A percentile compares a stretch with the other conserved stretches of the same genome.
phyloP scores from a whole-genome alignment of 2,888 invertebrate genomes.

The Augochlorella aurata region DNA sequence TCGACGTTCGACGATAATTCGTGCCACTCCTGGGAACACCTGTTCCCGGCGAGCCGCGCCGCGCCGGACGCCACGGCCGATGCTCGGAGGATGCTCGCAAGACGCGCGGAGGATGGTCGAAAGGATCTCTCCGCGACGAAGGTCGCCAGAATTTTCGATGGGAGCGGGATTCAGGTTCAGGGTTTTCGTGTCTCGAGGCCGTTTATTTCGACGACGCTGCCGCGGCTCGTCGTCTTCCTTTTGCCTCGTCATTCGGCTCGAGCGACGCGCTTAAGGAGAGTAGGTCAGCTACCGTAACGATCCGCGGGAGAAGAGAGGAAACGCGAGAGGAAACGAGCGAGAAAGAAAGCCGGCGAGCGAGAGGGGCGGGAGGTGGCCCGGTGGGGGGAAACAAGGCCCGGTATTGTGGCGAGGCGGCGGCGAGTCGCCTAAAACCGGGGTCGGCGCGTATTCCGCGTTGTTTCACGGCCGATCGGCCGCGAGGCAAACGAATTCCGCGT shows the following conservation, averaged over 20 bases:
- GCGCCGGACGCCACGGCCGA: neutral
- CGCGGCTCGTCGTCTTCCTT: slow-evolving; percentile 10
- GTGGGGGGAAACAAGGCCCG: slow-evolving; percentile 31
- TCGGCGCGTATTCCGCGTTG: neutral
- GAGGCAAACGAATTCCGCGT: slow-evolving; percentile 4
- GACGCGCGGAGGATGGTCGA: neutral
- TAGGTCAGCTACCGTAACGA: slow-evolving; percentile 57
- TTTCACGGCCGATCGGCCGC: slow-evolving; percentile 10
- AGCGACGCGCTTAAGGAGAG: slow-evolving; percentile 44
- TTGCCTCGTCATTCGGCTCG: slow-evolving; percentile 39
- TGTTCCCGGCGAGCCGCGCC: slow-evolving; percentile 45
- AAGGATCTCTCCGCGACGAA: neutral
- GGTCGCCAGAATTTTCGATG: slow-evolving; percentile 19
- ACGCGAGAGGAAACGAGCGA: neutral
- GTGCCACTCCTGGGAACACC: slow-evolving; percentile 58
- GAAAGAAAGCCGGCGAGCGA: neutral
- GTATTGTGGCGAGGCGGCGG: slow-evolving; percentile 24
- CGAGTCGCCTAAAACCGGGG: slow-evolving; percentile 29
- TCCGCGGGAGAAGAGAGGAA: slow-evolving; percentile 29
- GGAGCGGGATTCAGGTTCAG: slow-evolving; percentile 18
- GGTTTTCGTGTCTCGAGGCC: slow-evolving; percentile 20
- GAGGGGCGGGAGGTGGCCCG: neutral
- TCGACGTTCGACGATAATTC: slow-evolving; percentile 62
- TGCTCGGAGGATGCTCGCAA: neutral
- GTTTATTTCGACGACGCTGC: slow-evolving; percentile 21